Conservation (phyloP, 2,113 vertebrate species). For the Phodopus roborovskii region DNA sequence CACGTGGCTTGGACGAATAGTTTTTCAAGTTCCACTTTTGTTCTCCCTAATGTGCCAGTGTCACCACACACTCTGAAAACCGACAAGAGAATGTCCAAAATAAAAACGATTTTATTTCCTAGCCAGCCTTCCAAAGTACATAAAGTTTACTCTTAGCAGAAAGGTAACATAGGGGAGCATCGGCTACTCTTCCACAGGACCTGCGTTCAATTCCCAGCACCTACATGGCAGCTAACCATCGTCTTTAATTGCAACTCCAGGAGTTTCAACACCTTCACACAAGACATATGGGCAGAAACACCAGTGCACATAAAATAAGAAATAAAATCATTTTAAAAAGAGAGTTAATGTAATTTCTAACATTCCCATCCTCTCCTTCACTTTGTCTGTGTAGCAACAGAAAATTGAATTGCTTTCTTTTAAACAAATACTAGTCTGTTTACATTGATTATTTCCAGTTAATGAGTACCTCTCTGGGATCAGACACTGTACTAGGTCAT, state of each 20-base stretch:
- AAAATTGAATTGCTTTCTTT: conserved; percentile 50
- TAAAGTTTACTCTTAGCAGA: neutral
- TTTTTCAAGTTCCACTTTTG: conserved; percentile 34
- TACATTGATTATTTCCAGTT: conserved; percentile 46
- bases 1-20: neutral
- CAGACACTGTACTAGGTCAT: neutral
- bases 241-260: neutral
- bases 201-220: neutral
- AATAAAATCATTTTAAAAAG: neutral
- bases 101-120: conserved; percentile 42
- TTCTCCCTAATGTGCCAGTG: neutral
- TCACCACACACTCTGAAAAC: conserved; percentile 33
- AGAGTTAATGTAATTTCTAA: neutral
- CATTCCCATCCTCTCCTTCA: neutral
- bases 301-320: neutral
- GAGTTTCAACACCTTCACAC: neutral
- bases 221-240: neutral
- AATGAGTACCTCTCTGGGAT: neutral
- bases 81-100: neutral
- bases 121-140: neutral
- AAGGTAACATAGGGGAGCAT: neutral
- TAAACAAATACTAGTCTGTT: conserved; percentile 24
- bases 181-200: neutral
- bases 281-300: neutral
- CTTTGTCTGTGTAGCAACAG: conserved; percentile 22